These are phyloP conservation scores for Ivindomyrus marchei DNA, from an alignment of 2,113 vertebrate genomes.

Conservation along the genomic window DNA sequence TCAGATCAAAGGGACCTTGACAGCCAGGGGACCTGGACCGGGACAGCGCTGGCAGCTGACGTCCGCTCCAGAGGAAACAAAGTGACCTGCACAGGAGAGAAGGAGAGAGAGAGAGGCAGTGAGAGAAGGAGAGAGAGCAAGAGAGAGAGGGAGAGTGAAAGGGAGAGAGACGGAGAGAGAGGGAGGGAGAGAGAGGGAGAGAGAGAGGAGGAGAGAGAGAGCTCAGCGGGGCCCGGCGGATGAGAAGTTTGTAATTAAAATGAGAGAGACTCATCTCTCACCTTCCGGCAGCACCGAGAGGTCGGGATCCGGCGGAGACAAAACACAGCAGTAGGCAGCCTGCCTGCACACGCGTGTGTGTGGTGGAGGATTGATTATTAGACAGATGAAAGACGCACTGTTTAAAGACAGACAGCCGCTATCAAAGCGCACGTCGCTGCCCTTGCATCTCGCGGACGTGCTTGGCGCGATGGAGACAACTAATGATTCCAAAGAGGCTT, in stretches of 20 bases:
- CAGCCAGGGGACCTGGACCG: neutral
- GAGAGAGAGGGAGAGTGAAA: neutral
- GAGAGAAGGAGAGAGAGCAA: neutral
- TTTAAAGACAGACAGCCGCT: conserved; percentile 8
- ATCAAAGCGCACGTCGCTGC: conserved; percentile 5
- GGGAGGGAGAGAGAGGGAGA: too few species aligned
- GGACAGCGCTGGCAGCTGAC: neutral
- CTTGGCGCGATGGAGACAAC: neutral
- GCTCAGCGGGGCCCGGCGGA: neutral
- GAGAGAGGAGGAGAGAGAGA: neutral
- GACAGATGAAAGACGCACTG: conserved; percentile 3
- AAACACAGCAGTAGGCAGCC: neutral
- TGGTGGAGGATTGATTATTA: neutral
- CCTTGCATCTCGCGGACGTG: neutral
- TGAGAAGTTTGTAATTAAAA: conserved; percentile 3
- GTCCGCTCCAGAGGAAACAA: neutral
- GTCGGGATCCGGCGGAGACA: neutral
- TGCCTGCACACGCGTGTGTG: neutral
- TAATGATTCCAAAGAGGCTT: neutral
- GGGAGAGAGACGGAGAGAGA: neutral
- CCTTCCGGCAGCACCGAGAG: neutral
- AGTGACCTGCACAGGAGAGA: neutral
- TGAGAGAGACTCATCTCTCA: conserved; percentile 2
- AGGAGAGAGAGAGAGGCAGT: too few species aligned
- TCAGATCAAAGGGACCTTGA: neutral